Conservation (phyloP, 2,797 vertebrate species). For the Sphenopsis melanotis region DNA sequence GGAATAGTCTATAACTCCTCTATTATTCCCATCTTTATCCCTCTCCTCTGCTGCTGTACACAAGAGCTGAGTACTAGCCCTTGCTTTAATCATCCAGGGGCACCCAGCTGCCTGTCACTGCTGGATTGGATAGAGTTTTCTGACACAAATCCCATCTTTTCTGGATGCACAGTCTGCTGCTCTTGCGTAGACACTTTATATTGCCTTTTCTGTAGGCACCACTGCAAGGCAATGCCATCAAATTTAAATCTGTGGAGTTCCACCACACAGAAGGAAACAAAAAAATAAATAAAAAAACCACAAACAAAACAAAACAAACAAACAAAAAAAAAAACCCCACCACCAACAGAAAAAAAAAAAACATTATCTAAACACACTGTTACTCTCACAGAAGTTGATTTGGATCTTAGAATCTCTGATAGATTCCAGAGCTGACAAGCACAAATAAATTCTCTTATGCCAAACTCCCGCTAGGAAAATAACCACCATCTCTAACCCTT, state of each 20-base stretch:
- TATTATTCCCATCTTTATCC: neutral
- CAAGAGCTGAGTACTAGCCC: neutral
- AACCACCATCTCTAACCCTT: neutral
- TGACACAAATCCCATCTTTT: conserved; percentile 7
- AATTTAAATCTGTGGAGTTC: neutral
- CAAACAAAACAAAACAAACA: too few species aligned
- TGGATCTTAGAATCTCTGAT: neutral
- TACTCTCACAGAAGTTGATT: neutral
- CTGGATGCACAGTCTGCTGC: conserved; percentile 1
- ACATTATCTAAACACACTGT: neutral
- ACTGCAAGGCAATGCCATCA: neutral
- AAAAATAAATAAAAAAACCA: neutral
- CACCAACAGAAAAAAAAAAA: neutral
- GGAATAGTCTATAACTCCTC: neutral
- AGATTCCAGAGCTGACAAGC: neutral
- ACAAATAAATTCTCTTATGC: neutral
- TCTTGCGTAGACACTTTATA: neutral
- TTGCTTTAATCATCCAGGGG: neutral
- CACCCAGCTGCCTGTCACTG: neutral
- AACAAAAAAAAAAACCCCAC: too few species aligned
- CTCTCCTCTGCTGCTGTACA: neutral
- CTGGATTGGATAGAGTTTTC: neutral
- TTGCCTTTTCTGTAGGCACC: neutral
- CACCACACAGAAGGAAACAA: neutral
- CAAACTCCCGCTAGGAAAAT: neutral